phyloP scores from a whole-genome alignment of 2,888 invertebrate genomes.

The Phengaris alcon region DNA sequence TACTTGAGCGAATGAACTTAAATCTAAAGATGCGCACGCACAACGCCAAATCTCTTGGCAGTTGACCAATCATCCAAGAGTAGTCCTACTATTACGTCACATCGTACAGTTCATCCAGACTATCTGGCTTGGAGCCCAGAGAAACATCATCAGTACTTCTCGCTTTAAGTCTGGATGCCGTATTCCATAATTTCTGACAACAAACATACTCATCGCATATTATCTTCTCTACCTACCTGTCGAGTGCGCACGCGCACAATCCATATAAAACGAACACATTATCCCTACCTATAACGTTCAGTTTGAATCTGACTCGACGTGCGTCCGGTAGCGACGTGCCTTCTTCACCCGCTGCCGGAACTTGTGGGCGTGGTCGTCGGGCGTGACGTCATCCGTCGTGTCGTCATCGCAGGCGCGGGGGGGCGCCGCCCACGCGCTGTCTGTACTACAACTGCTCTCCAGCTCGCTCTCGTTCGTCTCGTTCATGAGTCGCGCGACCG shows the following conservation, averaged over 20 bases:
- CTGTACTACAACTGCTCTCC: slow-evolving; percentile 72
- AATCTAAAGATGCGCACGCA: background rate
- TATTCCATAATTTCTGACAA: background rate
- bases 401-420: slow-evolving; percentile 49
- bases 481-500: slow-evolving; percentile 69
- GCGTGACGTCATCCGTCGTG: slow-evolving; percentile 62
- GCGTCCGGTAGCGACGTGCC: slow-evolving; percentile 81
- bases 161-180: background rate
- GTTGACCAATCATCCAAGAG: background rate
- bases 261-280: slow-evolving; percentile 7
- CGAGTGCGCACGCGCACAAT: slow-evolving; percentile 2
- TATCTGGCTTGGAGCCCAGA: background rate
- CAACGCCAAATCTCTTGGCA: background rate
- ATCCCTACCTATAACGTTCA: slow-evolving; percentile 47
- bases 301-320: slow-evolving; percentile 84
- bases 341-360: slow-evolving; percentile 81
- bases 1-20: slow-evolving; percentile 15
- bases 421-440: slow-evolving; percentile 57
- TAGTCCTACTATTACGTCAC: background rate
- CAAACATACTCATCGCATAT: background rate
- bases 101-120: background rate
- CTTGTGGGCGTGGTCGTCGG: slow-evolving; percentile 73
- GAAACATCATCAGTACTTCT: background rate
- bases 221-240: background rate
- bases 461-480: slow-evolving; percentile 75